Percentiles rank a stretch among this genome's conserved stretches.
Evolutionary conservation across 1,140 invertebrate genomes (phyloP).

Genomic region (Bombus affinis): DNA sequence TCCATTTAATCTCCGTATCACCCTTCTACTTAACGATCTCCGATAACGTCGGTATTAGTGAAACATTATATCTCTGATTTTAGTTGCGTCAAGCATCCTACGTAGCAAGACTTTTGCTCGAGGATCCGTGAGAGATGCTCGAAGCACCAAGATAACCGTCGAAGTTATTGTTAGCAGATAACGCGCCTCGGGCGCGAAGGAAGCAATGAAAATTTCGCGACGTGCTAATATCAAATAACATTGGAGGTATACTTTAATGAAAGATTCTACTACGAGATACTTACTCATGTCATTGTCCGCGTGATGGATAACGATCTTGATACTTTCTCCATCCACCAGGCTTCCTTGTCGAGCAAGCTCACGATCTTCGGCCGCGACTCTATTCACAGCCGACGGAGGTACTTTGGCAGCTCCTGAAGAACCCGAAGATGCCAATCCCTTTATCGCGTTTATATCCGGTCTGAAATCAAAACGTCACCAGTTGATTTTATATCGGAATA

Average conservation of each 20-base stretch:
- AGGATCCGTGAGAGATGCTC: neutral
- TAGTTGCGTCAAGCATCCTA: neutral
- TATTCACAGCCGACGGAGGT: constrained; percentile 82
- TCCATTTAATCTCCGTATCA: neutral
- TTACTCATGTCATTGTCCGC: constrained; percentile 87
- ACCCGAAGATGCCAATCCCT: constrained; percentile 78
- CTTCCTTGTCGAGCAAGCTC: constrained; percentile 88
- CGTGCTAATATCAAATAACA: neutral
- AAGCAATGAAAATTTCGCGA: neutral
- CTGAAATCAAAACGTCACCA: constrained; percentile 78
- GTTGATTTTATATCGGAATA: neutral
- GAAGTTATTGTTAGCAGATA: constrained; percentile 4
- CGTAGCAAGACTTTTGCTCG: neutral
- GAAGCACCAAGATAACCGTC: neutral
- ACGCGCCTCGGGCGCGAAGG: neutral
- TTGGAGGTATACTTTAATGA: neutral
- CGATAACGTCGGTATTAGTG: neutral
- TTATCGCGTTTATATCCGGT: constrained; percentile 89
- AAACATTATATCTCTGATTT: neutral
- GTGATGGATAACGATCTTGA: constrained; percentile 96
- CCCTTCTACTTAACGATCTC: neutral
- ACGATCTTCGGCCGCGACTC: constrained; percentile 84
- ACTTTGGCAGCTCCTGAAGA: constrained; percentile 82
- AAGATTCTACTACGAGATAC: constrained; percentile 25
- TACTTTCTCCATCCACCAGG: constrained; percentile 94